A percentile compares a stretch with the other conserved stretches of the same genome.
These are phyloP conservation scores for Calameuta filiformis DNA, from an alignment of 2,888 invertebrate genomes.

Conservation along the genomic window DNA sequence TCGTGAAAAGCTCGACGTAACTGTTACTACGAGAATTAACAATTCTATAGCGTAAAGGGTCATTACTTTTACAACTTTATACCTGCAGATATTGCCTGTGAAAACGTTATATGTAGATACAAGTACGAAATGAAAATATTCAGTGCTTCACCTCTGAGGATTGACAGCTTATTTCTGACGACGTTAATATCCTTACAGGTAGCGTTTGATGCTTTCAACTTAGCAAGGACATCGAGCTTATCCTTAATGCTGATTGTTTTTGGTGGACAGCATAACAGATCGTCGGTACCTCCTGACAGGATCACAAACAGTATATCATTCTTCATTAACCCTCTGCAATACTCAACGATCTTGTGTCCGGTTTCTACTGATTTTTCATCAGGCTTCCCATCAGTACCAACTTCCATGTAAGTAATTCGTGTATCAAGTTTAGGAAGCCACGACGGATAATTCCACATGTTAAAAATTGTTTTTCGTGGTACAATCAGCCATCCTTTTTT, in stretches of 20 bases:
- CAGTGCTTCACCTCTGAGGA: slow-evolving; percentile 68
- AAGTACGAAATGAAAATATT: not conserved
- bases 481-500: slow-evolving; percentile 69
- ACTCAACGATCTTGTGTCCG: slow-evolving; percentile 66
- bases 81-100: not conserved
- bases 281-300: slow-evolving; percentile 75
- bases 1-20: not conserved
- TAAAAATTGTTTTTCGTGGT: slow-evolving; percentile 63
- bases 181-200: slow-evolving; percentile 70
- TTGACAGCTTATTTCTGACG: slow-evolving; percentile 72
- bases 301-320: slow-evolving; percentile 71
- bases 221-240: slow-evolving; percentile 66
- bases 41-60: not conserved
- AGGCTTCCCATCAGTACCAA: slow-evolving; percentile 70
- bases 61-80: not conserved
- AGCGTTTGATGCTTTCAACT: slow-evolving; percentile 68
- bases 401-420: slow-evolving; percentile 66
- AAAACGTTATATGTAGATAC: not conserved
- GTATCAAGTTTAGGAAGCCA: slow-evolving; percentile 47
- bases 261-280: slow-evolving; percentile 72
- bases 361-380: slow-evolving; percentile 68
- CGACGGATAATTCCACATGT: slow-evolving; percentile 43
- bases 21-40: not conserved
- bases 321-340: slow-evolving; percentile 63
- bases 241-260: slow-evolving; percentile 69